Percentiles rank a stretch among this genome's conserved stretches.
Evolutionary conservation across 2,888 invertebrate species (phyloP).

Genomic region (Apodemia mormo): DNA sequence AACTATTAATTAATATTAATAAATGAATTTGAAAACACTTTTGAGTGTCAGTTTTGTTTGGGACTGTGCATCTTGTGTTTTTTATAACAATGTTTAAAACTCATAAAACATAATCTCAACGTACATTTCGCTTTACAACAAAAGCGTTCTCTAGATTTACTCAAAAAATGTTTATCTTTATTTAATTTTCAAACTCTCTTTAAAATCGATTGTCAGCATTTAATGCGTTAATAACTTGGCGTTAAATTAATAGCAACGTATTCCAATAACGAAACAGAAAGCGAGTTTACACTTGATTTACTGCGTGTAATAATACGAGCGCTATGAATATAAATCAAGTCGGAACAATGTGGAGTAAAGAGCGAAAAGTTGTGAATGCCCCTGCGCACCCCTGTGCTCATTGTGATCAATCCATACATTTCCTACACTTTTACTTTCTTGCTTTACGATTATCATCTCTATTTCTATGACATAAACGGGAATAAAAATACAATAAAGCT

Average conservation of each 20-base stretch:
- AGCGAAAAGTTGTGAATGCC: conserved; percentile 79
- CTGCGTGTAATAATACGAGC: conserved; percentile 70
- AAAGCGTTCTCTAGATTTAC: too few relatives aligned
- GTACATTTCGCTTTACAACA: too few relatives aligned
- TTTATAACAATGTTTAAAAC: not conserved
- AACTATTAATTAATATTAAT: too few relatives aligned
- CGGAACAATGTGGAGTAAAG: conserved; percentile 76
- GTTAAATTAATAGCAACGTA: conserved; percentile 11
- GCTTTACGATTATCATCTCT: conserved; percentile 38
- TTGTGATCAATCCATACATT: conserved; percentile 48
- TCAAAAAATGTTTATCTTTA: too few relatives aligned
- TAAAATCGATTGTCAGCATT: too few relatives aligned
- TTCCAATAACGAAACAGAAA: conserved; percentile 45
- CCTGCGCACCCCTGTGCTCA: conserved; percentile 67
- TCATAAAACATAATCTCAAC: conserved; percentile 1
- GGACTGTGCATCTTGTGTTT: too few relatives aligned
- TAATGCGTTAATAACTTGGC: too few relatives aligned
- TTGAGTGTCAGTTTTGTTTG: too few relatives aligned
- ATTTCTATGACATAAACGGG: not conserved
- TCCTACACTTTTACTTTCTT: not conserved
- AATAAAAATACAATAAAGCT: conserved; percentile 38
- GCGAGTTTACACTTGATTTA: conserved; percentile 70
- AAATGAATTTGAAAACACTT: too few relatives aligned
- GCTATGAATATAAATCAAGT: conserved; percentile 81
- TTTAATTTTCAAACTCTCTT: too few relatives aligned